Percentiles rank a stretch among this genome's conserved stretches.
These are phyloP conservation scores for Guaruba guarouba DNA, from an alignment of 2,113 vertebrate genomes.

Conservation along the genomic window DNA sequence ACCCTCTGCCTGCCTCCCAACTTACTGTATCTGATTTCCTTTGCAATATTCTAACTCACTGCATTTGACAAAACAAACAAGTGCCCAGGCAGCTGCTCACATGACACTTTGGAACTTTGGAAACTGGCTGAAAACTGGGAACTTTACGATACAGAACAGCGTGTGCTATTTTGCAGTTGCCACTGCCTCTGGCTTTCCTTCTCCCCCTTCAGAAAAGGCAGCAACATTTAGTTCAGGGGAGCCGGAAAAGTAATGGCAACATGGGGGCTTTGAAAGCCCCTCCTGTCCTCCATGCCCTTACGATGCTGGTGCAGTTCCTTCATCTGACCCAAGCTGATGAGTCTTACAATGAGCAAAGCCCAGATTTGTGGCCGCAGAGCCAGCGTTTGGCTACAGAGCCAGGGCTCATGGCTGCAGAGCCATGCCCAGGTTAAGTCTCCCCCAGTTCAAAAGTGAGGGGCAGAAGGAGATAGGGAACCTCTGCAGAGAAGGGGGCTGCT, in stretches of 20 bases:
- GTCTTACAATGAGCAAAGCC: background rate
- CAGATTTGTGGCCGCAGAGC: background rate
- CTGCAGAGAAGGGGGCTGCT: constrained; percentile 41
- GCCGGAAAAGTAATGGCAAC: background rate
- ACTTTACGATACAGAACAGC: background rate
- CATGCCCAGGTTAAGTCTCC: background rate
- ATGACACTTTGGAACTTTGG: constrained; percentile 17
- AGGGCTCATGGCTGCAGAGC: background rate
- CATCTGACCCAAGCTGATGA: background rate
- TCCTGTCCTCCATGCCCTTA: background rate
- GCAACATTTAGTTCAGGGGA: background rate
- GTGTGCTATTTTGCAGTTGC: background rate
- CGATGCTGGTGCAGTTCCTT: background rate
- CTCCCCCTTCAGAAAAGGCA: background rate
- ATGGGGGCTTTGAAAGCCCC: background rate
- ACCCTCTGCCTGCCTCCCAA: background rate
- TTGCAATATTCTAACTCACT: constrained; percentile 4
- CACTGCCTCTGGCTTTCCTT: background rate
- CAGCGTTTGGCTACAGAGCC: background rate
- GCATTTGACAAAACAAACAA: constrained; percentile 49
- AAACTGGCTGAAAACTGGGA: constrained; percentile 29
- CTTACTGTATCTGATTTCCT: constrained; percentile 11
- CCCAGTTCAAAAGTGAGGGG: constrained; percentile 41
- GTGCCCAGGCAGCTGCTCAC: constrained; percentile 31
- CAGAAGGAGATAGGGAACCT: constrained; percentile 57